Evolutionary conservation across 35 echinoderm and acorn worm genomes (phyloP).

Genomic region (Apostichopus japonicus): DNA sequence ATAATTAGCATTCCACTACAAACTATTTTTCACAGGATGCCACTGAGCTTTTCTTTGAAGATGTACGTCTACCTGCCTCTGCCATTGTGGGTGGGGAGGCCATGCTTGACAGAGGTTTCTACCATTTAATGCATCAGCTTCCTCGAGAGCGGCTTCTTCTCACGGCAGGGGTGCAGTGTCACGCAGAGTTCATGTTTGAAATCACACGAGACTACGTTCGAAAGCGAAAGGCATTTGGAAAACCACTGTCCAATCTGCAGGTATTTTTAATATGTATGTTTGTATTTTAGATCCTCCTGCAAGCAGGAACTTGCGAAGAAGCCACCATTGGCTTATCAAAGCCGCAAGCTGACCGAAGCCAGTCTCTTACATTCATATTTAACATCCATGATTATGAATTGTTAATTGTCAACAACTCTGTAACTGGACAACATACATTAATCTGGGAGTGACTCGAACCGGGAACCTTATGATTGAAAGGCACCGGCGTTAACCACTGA

Average conservation of each 20-base stretch:
- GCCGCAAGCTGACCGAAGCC: too few relatives aligned
- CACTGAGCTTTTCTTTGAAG: slow-evolving; percentile 83
- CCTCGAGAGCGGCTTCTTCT: slow-evolving; percentile 74
- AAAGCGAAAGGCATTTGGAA: slow-evolving; percentile 84
- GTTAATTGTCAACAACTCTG: too few relatives aligned
- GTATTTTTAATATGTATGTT: slow-evolving; percentile 47
- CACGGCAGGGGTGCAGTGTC: background rate
- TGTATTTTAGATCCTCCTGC: too few relatives aligned
- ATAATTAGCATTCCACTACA: background rate
- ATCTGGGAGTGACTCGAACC: too few relatives aligned
- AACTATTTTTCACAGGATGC: slow-evolving; percentile 65
- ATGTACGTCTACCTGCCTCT: slow-evolving; percentile 76
- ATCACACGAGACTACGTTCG: slow-evolving; percentile 76
- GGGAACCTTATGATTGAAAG: too few relatives aligned
- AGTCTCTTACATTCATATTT: too few relatives aligned
- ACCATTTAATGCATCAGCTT: slow-evolving; percentile 78
- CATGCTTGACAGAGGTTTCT: slow-evolving; percentile 72
- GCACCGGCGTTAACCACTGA: too few relatives aligned
- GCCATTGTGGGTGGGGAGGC: slow-evolving; percentile 61
- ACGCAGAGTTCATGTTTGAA: slow-evolving; percentile 83
- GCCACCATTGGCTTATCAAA: too few relatives aligned
- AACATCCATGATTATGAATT: too few relatives aligned
- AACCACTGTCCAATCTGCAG: slow-evolving; percentile 76
- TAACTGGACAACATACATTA: too few relatives aligned
- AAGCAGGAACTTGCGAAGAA: too few relatives aligned